Evolutionary conservation across 2,113 vertebrate genomes (phyloP).

Genomic region (Machaerirhynchus nigripectus): DNA sequence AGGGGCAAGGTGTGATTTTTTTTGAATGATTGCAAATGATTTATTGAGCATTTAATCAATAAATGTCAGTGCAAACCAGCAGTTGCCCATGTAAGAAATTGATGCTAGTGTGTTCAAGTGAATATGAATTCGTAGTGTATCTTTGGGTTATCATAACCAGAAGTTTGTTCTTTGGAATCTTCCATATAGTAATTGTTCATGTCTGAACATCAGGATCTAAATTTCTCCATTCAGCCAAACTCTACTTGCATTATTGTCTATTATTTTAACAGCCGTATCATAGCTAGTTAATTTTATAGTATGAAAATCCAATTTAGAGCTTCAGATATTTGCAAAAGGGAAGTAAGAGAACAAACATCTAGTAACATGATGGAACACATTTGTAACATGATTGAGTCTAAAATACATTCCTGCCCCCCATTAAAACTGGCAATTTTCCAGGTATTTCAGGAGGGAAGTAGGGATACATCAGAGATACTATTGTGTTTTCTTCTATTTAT

Average conservation of each 20-base stretch:
- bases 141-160: neutral
- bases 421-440: neutral
- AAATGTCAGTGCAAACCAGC: neutral
- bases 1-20: neutral
- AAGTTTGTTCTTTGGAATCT: neutral
- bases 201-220: neutral
- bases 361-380: neutral
- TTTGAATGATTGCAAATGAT: neutral
- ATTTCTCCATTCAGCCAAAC: neutral
- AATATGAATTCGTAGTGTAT: neutral
- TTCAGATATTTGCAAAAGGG: neutral
- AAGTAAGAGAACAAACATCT: neutral
- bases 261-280: neutral
- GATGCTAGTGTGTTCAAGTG: neutral
- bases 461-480: neutral
- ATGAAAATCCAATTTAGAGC: neutral
- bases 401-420: neutral
- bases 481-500: neutral
- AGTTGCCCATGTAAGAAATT: neutral
- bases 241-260: neutral
- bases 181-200: neutral
- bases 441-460: neutral
- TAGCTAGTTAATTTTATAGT: neutral
- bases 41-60: neutral
- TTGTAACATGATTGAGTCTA: neutral